A percentile compares a stretch with the other conserved stretches of the same genome.
These are phyloP conservation scores for Drosophila aff. DNA, from an alignment of 1,140 invertebrate species.

Conservation along the genomic window DNA sequence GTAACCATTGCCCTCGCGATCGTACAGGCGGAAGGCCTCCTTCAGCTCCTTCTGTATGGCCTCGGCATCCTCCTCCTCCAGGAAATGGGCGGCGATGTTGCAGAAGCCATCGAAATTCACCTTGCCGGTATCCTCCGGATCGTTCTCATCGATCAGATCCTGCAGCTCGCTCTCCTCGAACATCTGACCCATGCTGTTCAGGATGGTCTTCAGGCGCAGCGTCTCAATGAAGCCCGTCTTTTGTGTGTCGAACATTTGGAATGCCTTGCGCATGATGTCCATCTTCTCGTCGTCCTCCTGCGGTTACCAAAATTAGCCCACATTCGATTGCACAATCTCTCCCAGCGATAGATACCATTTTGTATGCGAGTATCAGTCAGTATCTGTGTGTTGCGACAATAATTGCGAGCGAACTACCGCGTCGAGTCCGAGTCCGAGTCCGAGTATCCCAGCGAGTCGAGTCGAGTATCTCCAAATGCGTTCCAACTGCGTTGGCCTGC, in stretches of 20 bases:
- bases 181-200: conserved; percentile 97
- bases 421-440: conserved; percentile 3
- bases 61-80: conserved; percentile 95
- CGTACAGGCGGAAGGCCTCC: conserved; percentile 94
- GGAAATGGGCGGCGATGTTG: conserved; percentile 94
- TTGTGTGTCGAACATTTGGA: conserved; percentile 97
- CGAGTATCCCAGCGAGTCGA: conserved; percentile 22
- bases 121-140: conserved; percentile 94
- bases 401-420: conserved; percentile 24
- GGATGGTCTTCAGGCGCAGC: conserved; percentile 94
- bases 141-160: conserved; percentile 93
- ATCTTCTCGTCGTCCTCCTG: conserved; percentile 90
- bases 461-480: conserved; percentile 46
- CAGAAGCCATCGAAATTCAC: conserved; percentile 98
- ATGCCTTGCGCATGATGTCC: conserved; percentile 95
- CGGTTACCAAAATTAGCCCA: conserved; percentile 17
- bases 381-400: conserved; percentile 33
- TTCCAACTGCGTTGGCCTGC: conserved; percentile 74
- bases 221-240: conserved; percentile 96
- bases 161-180: conserved; percentile 95
- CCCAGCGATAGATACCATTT: conserved; percentile 62
- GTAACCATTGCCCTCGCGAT: conserved; percentile 95
- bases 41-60: conserved; percentile 97
- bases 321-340: conserved; percentile 38
- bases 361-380: conserved; percentile 32